A percentile compares a stretch with the other conserved stretches of the same genome.
phyloP scores from a whole-genome alignment of 1,140 invertebrate genomes.

The Drosophila lini region DNA sequence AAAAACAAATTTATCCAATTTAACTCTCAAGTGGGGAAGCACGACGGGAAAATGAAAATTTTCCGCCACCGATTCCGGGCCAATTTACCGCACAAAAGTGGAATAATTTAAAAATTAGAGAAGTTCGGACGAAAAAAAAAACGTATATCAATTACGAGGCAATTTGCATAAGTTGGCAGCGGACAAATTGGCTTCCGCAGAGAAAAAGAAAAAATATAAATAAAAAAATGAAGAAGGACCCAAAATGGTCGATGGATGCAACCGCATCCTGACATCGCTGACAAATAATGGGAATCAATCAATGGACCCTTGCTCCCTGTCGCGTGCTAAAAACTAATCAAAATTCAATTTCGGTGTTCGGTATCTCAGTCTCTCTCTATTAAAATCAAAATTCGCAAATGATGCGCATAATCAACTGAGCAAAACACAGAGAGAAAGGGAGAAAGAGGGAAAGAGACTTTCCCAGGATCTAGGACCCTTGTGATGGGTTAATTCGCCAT shows the following conservation, averaged over 20 bases:
- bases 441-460: constrained; percentile 9
- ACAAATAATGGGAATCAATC: constrained; percentile 81
- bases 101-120: constrained; percentile 41
- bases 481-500: constrained; percentile 51
- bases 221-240: constrained; percentile 10
- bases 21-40: constrained; percentile 21
- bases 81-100: constrained; percentile 34
- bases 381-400: constrained; percentile 83
- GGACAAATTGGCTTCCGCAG: constrained; percentile 36
- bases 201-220: constrained; percentile 3
- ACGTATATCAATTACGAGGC: constrained; percentile 51
- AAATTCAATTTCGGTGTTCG: constrained; percentile 66
- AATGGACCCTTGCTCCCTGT: constrained; percentile 32
- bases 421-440: not conserved
- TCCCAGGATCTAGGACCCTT: constrained; percentile 60
- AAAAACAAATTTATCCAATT: constrained; percentile 45
- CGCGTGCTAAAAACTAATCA: constrained; percentile 71
- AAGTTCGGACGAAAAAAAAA: constrained; percentile 9
- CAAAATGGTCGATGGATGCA: constrained; percentile 18
- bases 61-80: constrained; percentile 22
- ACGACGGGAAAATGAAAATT: constrained; percentile 6
- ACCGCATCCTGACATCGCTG: constrained; percentile 45
- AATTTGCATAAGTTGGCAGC: constrained; percentile 53
- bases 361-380: constrained; percentile 43
- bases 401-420: constrained; percentile 78